Evolutionary conservation across 1,140 invertebrate species (phyloP).

Genomic region (Bombus balteatus): DNA sequence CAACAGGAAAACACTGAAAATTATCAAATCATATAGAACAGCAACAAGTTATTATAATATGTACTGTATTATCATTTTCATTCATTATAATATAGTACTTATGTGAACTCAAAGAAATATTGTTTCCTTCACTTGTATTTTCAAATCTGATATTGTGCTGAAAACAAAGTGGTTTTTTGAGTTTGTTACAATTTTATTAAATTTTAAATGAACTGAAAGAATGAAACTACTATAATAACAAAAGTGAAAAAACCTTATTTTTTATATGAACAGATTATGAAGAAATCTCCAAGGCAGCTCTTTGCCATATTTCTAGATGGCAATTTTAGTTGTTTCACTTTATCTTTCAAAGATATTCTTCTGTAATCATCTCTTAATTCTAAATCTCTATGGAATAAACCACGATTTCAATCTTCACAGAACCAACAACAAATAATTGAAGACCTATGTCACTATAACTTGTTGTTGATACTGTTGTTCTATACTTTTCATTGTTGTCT

Average conservation of each 20-base stretch:
- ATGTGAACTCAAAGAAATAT: slow-evolving; percentile 56
- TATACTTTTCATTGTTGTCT: slow-evolving; percentile 50
- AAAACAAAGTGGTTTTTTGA: slow-evolving; percentile 5
- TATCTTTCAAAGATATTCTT: slow-evolving; percentile 52
- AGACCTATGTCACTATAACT: slow-evolving; percentile 51
- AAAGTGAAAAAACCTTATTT: neutral
- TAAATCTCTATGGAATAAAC: slow-evolving; percentile 70
- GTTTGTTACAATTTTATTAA: neutral
- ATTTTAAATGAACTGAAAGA: neutral
- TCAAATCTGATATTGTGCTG: slow-evolving; percentile 45
- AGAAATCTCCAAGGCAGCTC: slow-evolving; percentile 55
- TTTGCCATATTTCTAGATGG: slow-evolving; percentile 55
- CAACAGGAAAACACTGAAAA: neutral
- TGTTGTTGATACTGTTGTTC: slow-evolving; percentile 45
- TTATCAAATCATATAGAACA: neutral
- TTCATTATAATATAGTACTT: slow-evolving; percentile 3
- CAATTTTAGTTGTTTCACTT: slow-evolving; percentile 61
- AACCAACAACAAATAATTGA: slow-evolving; percentile 61
- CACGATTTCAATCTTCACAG: slow-evolving; percentile 53
- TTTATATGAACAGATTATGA: slow-evolving; percentile 56
- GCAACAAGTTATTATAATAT: neutral
- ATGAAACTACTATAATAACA: neutral
- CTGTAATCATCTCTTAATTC: slow-evolving; percentile 61
- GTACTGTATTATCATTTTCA: slow-evolving; percentile 16
- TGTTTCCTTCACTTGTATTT: slow-evolving; percentile 56